Evolutionary conservation across 1,140 invertebrate genomes (phyloP).

Genomic region (Muscidifurax raptorellus): DNA sequence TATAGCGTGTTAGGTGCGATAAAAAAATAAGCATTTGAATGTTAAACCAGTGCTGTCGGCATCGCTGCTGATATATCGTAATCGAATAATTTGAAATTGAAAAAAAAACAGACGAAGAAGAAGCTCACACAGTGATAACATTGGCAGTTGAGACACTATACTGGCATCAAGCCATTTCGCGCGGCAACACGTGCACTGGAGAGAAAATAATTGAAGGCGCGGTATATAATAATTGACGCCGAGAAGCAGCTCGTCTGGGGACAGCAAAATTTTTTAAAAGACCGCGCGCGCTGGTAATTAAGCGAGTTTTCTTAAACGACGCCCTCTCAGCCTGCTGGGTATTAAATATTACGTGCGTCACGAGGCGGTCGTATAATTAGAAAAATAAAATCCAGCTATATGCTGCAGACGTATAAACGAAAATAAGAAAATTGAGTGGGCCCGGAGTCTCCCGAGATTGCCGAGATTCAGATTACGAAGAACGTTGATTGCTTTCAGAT

Average conservation of each 20-base stretch:
- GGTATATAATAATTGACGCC: neutral
- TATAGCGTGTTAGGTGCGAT: too few species aligned
- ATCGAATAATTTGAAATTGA: neutral
- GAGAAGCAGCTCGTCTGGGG: neutral
- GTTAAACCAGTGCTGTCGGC: neutral
- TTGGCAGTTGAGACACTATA: slow-evolving; percentile 47
- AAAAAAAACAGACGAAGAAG: too few species aligned
- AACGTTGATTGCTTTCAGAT: slow-evolving; percentile 39
- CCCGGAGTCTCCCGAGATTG: slow-evolving; percentile 1
- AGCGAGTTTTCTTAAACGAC: slow-evolving; percentile 44
- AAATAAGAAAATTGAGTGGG: neutral
- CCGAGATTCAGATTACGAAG: slow-evolving; percentile 40
- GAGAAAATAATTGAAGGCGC: neutral
- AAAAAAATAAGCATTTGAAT: neutral
- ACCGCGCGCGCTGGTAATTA: slow-evolving; percentile 14
- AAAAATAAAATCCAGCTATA: neutral
- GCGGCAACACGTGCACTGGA: slow-evolving; percentile 44
- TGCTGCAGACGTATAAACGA: neutral
- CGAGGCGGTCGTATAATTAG: neutral
- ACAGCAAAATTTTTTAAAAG: neutral
- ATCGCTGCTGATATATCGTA: neutral
- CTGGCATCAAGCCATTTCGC: slow-evolving; percentile 55
- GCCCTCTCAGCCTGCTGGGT: neutral
- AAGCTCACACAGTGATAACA: slow-evolving; percentile 19
- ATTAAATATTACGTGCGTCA: neutral